phyloP scores from a whole-genome alignment of 2,113 vertebrate species.

The Leptosomus discolor region DNA sequence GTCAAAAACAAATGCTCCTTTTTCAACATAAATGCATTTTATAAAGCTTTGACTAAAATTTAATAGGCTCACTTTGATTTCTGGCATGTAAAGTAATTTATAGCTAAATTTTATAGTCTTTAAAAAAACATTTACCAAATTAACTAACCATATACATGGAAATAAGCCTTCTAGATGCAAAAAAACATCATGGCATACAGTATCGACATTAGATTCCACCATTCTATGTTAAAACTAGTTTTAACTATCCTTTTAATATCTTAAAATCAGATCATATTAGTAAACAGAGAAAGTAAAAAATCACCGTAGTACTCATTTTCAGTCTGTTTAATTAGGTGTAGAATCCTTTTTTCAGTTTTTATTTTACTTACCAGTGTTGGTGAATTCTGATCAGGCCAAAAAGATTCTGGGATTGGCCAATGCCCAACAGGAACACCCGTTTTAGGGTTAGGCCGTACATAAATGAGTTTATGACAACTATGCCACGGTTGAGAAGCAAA shows the following conservation, averaged over 20 bases:
- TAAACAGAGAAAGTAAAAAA: background rate
- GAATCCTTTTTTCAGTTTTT: background rate
- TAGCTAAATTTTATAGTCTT: background rate
- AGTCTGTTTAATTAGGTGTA: background rate
- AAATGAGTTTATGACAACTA: slow-evolving; percentile 85
- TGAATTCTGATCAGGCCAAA: slow-evolving; percentile 86
- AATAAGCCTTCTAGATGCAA: background rate
- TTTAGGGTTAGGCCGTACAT: slow-evolving; percentile 83
- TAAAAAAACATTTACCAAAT: background rate
- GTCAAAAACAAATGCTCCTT: background rate
- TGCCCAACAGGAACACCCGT: slow-evolving; percentile 85
- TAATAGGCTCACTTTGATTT: background rate
- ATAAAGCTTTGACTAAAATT: background rate
- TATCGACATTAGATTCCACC: background rate
- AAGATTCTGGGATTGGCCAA: slow-evolving; percentile 85
- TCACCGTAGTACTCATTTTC: background rate
- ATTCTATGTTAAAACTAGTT: background rate
- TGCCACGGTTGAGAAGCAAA: slow-evolving; percentile 79
- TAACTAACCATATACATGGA: background rate
- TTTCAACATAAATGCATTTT: background rate
- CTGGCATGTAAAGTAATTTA: background rate
- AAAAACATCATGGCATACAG: background rate
- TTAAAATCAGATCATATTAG: background rate
- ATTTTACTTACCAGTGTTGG: slow-evolving; percentile 80
- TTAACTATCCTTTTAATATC: background rate